A percentile compares a stretch with the other conserved stretches of the same genome.
Conservation (phyloP, 2,113 vertebrate genomes). For the Lasiurus borealis region DNA sequence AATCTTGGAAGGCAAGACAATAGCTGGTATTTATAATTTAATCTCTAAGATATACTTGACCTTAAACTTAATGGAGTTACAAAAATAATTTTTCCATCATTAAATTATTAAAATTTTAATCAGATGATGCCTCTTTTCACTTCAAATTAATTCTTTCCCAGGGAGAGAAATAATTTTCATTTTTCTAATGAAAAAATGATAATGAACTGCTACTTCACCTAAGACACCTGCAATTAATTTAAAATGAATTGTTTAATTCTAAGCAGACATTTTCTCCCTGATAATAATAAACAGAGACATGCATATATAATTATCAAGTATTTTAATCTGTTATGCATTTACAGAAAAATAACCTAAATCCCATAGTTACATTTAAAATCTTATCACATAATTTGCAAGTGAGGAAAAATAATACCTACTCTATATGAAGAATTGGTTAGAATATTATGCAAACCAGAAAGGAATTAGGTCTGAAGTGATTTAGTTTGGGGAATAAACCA, state of each 20-base stretch:
- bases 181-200: conserved; percentile 47
- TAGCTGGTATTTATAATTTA: conserved; percentile 18
- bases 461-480: conserved; percentile 13
- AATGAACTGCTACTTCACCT: conserved; percentile 19
- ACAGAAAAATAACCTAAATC: conserved; percentile 50
- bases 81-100: neutral
- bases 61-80: neutral
- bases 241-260: conserved; percentile 58
- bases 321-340: conserved; percentile 40
- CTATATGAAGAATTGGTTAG: neutral
- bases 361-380: conserved; percentile 39
- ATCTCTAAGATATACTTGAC: neutral
- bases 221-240: conserved; percentile 31
- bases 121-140: neutral
- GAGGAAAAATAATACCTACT: conserved; percentile 24
- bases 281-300: conserved; percentile 51
- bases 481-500: conserved; percentile 22
- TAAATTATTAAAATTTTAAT: conserved; percentile 40
- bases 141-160: conserved; percentile 43
- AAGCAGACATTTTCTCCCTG: conserved; percentile 14
- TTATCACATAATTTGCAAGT: conserved; percentile 28
- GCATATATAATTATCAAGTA: conserved; percentile 3
- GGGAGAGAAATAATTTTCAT: conserved; percentile 28
- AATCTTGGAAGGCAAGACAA: conserved; percentile 37
- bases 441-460: conserved; percentile 36